Evolutionary conservation across 1,140 invertebrate genomes (phyloP), one percentile per base, ranked within the genome.

Genomic region (Dendrolimus kikuchii): DNA sequence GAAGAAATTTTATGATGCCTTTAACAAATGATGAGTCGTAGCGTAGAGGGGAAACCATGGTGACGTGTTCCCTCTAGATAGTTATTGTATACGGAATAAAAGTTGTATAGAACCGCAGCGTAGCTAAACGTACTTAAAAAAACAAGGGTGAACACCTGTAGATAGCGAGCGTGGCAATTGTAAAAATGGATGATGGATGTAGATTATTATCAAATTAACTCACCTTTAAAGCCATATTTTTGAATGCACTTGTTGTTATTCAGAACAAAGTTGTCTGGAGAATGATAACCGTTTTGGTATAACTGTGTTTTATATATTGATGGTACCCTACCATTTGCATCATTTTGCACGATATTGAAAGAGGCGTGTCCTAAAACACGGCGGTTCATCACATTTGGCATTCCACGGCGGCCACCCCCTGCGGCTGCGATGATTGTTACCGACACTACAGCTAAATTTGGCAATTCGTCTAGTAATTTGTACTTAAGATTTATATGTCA

Each of bases 271-370:
- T 47, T 62, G 41, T 53, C 41, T 41, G 36, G 23, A 47, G 62
- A 61, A 65, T 65, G 62, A 65, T 65, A 52, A 51, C 51, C 51
- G 40, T 48, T 50, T 42, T 48, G 38, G 49, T 43, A 59, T 45
- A 41, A 39, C 51, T 56, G 50, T 51, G 56, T 55, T 61, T 65
- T 64, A 61, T 65, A 65, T 65, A 65, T 65, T 48, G 52, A 48
- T 53, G 55, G 40, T 50, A 54, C 53, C 53, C 59, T 60, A 46
- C 59, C 61, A 54, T 56, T 46, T 45, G 42, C 51, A 56, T 57
- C 51, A 59, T 51, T 57, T 63, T 63, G 56, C 59, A 50, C 59
- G 42, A 65, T 56, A 61, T 60, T 51, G 54, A 42, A 56, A 51
- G 53, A 23, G 23, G 62, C 55, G 53, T 55, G 54, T 53, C 46